A percentile compares a stretch with the other conserved stretches of the same genome.
Conservation (phyloP, 2,888 invertebrate genomes). For the Cylindroiulus punctatus region DNA sequence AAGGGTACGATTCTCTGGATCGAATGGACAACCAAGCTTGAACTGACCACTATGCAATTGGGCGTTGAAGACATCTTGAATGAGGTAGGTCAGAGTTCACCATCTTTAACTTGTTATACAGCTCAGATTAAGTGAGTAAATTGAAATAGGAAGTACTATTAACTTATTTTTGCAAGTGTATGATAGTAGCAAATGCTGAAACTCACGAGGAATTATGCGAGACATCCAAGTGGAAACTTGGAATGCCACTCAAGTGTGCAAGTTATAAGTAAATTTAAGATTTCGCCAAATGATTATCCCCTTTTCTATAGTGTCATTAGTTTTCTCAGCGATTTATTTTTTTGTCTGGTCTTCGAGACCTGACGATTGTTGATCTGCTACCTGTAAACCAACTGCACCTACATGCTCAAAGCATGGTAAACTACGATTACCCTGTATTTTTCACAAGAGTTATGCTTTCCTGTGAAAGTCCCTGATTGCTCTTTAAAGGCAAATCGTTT, state of each 20-base stretch:
- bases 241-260: background rate
- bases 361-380: too few species aligned
- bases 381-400: too few species aligned
- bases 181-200: background rate
- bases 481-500: too few species aligned
- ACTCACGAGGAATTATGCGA: background rate
- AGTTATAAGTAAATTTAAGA: background rate
- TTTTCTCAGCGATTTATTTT: background rate
- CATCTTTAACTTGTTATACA: too few species aligned
- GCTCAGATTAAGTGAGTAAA: too few species aligned
- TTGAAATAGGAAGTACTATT: too few species aligned
- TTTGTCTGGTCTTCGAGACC: background rate
- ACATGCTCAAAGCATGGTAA: too few species aligned
- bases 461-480: too few species aligned
- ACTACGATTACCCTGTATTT: too few species aligned
- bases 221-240: background rate
- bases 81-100: background rate
- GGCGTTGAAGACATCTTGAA: background rate
- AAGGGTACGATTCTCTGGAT: background rate
- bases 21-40: background rate
- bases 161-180: background rate
- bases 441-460: too few species aligned
- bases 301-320: background rate
- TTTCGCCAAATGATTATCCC: background rate
- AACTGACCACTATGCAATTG: background rate